A percentile compares a stretch with the other conserved stretches of the same genome.
Evolutionary conservation across 2,888 invertebrate species (phyloP).

Genomic region (Trichopria drosophilae): DNA sequence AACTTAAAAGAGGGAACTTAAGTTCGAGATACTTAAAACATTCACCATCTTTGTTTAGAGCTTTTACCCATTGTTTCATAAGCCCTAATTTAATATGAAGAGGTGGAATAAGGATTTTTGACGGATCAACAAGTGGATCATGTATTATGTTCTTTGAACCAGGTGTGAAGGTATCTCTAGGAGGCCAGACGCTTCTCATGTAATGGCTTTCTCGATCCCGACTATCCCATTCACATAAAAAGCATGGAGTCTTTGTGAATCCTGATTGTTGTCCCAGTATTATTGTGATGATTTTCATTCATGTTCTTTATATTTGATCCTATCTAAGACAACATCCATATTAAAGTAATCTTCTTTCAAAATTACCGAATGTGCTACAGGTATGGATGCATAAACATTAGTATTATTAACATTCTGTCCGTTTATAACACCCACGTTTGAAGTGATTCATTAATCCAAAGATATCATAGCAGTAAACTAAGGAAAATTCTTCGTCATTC

Average conservation of each 20-base stretch:
- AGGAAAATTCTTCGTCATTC: not conserved
- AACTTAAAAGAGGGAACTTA: not conserved
- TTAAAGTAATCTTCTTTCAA: constrained; percentile 37
- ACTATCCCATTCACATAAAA: constrained; percentile 10
- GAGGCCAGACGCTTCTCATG: not conserved
- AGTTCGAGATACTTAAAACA: not conserved
- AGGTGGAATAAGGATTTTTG: constrained; percentile 16
- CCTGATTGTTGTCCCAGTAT: constrained; percentile 17
- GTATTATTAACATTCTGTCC: not conserved
- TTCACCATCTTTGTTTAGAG: not conserved
- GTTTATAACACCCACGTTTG: not conserved
- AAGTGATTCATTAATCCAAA: not conserved
- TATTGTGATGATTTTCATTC: constrained; percentile 22
- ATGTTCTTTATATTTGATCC: constrained; percentile 33
- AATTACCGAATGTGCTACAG: constrained; percentile 6
- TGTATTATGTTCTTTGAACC: constrained; percentile 1
- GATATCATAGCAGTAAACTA: constrained; percentile 1
- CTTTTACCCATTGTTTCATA: constrained; percentile 14
- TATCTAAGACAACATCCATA: constrained; percentile 21
- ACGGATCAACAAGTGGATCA: not conserved
- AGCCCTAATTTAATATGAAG: constrained; percentile 23
- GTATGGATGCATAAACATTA: constrained; percentile 1
- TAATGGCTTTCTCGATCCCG: constrained; percentile 5
- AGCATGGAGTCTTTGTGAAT: constrained; percentile 16
- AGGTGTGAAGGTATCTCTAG: not conserved